Evolutionary conservation across 2,888 invertebrate genomes (phyloP).

Genomic region (Hypomecis punctinalis): DNA sequence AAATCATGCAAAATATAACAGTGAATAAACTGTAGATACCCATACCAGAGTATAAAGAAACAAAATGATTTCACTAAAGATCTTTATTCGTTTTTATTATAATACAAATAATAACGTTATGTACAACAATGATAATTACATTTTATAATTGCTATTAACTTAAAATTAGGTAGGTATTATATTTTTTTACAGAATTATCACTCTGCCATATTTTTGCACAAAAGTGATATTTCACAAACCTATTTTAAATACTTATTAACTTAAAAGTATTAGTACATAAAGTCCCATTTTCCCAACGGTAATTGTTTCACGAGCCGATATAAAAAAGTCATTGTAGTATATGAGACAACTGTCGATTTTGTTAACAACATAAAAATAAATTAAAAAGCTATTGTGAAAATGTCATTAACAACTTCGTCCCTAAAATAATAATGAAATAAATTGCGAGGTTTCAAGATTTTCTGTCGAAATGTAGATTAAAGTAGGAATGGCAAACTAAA

Average conservation of each 20-base stretch:
- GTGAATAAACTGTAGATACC: no score
- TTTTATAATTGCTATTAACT: constrained; percentile 57
- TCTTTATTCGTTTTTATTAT: constrained; percentile 77
- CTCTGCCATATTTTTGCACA: constrained; percentile 12
- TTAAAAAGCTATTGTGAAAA: neutral
- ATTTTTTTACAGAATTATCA: constrained; percentile 33
- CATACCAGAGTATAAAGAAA: constrained; percentile 12
- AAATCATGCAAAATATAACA: no score
- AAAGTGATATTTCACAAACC: constrained; percentile 19
- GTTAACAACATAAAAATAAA: neutral
- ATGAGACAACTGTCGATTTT: constrained; percentile 1
- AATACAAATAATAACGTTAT: constrained; percentile 83
- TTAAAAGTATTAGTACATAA: constrained; percentile 4
- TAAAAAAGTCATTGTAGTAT: neutral
- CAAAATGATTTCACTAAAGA: constrained; percentile 72
- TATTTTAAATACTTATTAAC: constrained; percentile 22
- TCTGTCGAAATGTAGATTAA: neutral
- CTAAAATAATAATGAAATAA: neutral
- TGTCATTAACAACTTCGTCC: neutral
- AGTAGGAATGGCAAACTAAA: neutral
- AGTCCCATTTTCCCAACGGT: constrained; percentile 18
- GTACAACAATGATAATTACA: constrained; percentile 72
- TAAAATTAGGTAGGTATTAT: constrained; percentile 51
- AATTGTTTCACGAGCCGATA: neutral
- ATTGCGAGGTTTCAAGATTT: constrained; percentile 2